phyloP scores from a whole-genome alignment of 2,797 vertebrate species.

The Sebastes matsubarae region DNA sequence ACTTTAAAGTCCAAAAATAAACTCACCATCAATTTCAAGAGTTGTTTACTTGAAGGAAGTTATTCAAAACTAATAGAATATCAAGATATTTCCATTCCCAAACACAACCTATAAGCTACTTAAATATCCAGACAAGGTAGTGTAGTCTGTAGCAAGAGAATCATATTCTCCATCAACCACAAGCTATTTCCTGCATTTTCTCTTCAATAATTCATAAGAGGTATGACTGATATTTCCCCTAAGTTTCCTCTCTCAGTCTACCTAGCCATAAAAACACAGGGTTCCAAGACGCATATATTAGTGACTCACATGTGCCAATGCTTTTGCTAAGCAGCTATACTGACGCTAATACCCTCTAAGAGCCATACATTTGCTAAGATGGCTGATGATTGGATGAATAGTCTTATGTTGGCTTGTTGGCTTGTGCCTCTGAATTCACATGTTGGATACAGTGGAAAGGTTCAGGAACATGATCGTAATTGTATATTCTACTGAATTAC shows the following conservation, averaged over 20 bases:
- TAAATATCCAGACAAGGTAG: neutral
- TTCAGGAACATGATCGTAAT: neutral
- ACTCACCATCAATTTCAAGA: neutral
- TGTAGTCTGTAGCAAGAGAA: constrained; percentile 10
- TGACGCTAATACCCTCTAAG: constrained; percentile 34
- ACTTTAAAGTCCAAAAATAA: constrained; percentile 36
- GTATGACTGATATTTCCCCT: constrained; percentile 8
- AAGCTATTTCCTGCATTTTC: constrained; percentile 44
- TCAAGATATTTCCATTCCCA: neutral
- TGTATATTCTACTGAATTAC: neutral
- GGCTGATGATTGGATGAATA: constrained; percentile 23
- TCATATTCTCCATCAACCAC: constrained; percentile 22
- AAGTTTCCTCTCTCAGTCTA: neutral
- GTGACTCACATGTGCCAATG: constrained; percentile 20
- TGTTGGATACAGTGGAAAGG: neutral
- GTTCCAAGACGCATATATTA: constrained; percentile 12
- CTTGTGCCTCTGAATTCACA: neutral
- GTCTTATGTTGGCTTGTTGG: neutral
- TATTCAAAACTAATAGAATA: neutral
- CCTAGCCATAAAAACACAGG: neutral
- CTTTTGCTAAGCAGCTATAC: constrained; percentile 46
- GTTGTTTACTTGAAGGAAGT: neutral
- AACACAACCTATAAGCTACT: neutral
- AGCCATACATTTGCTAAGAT: constrained; percentile 39
- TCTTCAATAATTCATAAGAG: constrained; percentile 42